Percentiles rank a stretch among this genome's conserved stretches.
Conservation (phyloP, 2,113 vertebrate species). For the Corvus cornix region DNA sequence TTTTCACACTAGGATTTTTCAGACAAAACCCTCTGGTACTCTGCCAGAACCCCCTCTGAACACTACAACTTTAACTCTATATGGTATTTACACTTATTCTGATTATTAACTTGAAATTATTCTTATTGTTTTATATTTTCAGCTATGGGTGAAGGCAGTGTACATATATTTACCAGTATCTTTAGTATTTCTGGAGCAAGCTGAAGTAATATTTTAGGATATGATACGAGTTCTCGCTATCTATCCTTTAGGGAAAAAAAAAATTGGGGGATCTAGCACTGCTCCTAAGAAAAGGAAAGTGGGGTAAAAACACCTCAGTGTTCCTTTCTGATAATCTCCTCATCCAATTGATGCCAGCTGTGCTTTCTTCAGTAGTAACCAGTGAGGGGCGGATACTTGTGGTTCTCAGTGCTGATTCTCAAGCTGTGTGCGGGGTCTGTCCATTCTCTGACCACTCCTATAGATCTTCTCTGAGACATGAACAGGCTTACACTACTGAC, state of each 20-base stretch:
- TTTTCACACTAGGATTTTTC: constrained; percentile 5
- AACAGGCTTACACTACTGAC: background rate
- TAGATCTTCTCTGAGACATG: background rate
- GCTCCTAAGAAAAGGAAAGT: background rate
- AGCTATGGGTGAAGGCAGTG: background rate
- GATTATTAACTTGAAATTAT: background rate
- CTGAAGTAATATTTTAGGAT: background rate
- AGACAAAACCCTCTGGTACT: background rate
- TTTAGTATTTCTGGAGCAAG: background rate
- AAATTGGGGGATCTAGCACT: background rate
- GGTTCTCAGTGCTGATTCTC: background rate
- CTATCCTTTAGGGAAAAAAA: background rate
- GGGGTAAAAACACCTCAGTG: background rate
- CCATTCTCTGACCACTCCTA: background rate
- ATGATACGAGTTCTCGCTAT: background rate
- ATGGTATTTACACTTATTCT: background rate
- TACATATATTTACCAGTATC: background rate
- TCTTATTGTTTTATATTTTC: constrained; percentile 1
- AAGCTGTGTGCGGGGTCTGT: background rate
- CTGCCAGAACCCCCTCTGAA: background rate
- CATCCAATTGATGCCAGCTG: background rate
- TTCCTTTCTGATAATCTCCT: background rate
- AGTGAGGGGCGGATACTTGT: background rate
- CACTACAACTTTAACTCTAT: background rate
- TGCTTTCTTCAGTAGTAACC: background rate